Base-by-base conservation (phyloP, 2,888 invertebrate species). In the Adineta ricciae region DNA sequence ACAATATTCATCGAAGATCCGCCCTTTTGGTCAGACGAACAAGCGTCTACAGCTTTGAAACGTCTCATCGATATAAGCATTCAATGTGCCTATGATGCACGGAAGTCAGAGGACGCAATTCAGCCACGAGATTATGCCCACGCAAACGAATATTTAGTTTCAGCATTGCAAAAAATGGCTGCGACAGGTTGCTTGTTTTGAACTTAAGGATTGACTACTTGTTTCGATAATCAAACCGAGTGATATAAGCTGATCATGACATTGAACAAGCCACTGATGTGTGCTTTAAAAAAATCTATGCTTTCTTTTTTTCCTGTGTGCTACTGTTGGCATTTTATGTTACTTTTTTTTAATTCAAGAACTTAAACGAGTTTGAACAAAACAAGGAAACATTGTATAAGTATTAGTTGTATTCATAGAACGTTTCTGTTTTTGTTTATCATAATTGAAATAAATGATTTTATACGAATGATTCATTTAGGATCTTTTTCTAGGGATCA, bases 111-210 rank as follows among this genome's bases (percentile, higher is more conserved):
- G 4, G 41, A 46, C 11, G 11, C 5, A 46, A 11, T 46, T 46
- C 46, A 46, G 11, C 46, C 11, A 46, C 46, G 46, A 46, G 46
- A 78, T 3, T 78, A n/a, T 41, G 41, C 41, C 9, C 41, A 78
- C n/a, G 38, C 41, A 78, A 41, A 78, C n/a, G 78, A 78, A 41
- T 78, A 78, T 78, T 41, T 78, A n/a, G 32, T 78, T 41, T 78
- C n/a, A 4, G 41, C 19, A n/a, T n/a, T 78, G 9, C 78, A 78
- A 78, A 38, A 78, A 78, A 78, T 78, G 41, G 78, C 78, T 41
- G 41, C 41, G 19, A 64, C 64, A 32, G 32, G 32, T 16, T 14
- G 14, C 32, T 9, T 64, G 19, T 64, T 64, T 64, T 16, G 19
- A 27, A 64, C 0, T 36, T 32, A 16, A 64, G 32, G 1, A 64